phyloP scores from a whole-genome alignment of 2,888 invertebrate genomes.

The Tethea ocularis region DNA sequence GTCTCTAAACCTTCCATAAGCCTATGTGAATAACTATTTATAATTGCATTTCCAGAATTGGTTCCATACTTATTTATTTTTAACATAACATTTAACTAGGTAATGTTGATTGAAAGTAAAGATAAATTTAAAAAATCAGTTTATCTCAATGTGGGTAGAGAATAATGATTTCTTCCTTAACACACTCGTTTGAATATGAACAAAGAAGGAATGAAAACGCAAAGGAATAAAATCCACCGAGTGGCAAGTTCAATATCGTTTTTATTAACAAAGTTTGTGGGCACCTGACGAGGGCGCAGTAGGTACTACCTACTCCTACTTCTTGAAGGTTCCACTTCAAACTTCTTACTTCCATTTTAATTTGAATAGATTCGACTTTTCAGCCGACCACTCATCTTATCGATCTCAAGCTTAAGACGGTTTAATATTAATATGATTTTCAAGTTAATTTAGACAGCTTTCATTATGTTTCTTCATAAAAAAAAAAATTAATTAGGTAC shows the following conservation, averaged over 20 bases:
- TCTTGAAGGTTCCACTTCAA: conserved; percentile 37
- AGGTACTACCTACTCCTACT: conserved; percentile 34
- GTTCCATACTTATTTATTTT: too few species aligned
- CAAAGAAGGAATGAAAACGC: conserved; percentile 7
- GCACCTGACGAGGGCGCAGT: conserved; percentile 40
- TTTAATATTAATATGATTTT: neutral
- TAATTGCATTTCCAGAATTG: too few species aligned
- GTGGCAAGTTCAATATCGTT: conserved; percentile 45
- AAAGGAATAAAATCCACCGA: conserved; percentile 31
- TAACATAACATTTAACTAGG: too few species aligned
- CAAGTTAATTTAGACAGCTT: neutral
- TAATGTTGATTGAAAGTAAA: neutral
- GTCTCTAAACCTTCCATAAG: too few species aligned
- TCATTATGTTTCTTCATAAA: neutral
- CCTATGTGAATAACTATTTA: too few species aligned
- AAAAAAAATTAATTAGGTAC: too few species aligned
- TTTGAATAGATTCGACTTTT: conserved; percentile 25
- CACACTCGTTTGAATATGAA: conserved; percentile 8
- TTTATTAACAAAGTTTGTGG: conserved; percentile 56
- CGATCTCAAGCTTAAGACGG: neutral
- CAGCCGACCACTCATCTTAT: neutral
- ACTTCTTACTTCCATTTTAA: conserved; percentile 46
- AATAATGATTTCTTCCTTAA: neutral
- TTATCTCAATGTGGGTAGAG: neutral
- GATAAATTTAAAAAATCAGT: neutral